These are phyloP conservation scores for Acropora tenuis DNA, from an alignment of 64 coral and sea anemone genomes.

Conservation along the genomic window DNA sequence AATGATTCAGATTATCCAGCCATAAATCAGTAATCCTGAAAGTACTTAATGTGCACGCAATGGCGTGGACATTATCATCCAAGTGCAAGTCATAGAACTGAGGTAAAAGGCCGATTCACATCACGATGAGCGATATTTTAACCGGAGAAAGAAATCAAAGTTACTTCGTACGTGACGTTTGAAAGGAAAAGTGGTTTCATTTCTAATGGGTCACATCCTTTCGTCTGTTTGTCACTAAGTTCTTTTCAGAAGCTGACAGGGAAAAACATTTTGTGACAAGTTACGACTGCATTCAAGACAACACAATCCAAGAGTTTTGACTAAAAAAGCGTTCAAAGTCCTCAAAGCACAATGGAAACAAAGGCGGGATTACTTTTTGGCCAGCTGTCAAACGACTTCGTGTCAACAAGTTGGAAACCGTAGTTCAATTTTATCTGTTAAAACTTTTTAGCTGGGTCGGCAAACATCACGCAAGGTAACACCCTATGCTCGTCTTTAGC, in stretches of 20 bases:
- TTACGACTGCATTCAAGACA: not conserved
- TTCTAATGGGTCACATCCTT: not conserved
- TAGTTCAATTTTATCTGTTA: too few relatives aligned
- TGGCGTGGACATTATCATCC: not conserved
- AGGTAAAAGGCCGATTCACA: not conserved
- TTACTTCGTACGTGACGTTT: not conserved
- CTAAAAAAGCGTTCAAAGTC: too few relatives aligned
- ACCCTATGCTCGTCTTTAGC: too few relatives aligned
- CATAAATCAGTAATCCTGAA: not conserved
- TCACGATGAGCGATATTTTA: not conserved
- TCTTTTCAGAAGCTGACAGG: not conserved
- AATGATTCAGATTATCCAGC: not conserved
- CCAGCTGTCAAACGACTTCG: too few relatives aligned
- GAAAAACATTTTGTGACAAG: not conserved
- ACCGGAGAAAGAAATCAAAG: not conserved
- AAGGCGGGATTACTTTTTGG: too few relatives aligned
- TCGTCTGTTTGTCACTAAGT: not conserved
- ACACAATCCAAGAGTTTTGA: not conserved
- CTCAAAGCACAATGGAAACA: too few relatives aligned
- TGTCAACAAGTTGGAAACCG: too few relatives aligned
- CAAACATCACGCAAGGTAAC: too few relatives aligned
- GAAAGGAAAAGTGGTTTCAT: not conserved
- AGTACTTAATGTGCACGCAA: not conserved
- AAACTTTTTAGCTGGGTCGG: too few relatives aligned
- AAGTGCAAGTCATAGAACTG: not conserved